Evolutionary conservation across 2,113 vertebrate species (phyloP).

Genomic region (Brienomyrus longianalis): DNA sequence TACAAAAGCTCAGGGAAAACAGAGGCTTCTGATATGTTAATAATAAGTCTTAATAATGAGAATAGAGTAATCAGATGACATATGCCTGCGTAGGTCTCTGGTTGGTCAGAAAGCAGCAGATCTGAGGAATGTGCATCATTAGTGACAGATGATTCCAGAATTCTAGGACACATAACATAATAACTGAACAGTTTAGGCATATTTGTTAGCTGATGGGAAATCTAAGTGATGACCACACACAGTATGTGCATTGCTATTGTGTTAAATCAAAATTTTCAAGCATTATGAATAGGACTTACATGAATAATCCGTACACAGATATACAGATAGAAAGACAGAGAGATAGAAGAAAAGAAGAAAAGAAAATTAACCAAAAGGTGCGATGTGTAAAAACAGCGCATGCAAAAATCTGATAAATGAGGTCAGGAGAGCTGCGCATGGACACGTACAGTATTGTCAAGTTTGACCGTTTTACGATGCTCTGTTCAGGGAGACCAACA

Average conservation of each 20-base stretch:
- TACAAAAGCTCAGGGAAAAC: neutral
- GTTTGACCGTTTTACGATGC: neutral
- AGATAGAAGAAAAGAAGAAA: neutral
- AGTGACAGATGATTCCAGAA: neutral
- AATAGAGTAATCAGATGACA: conserved; percentile 19
- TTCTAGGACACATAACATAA: neutral
- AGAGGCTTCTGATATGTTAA: neutral
- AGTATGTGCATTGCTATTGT: neutral
- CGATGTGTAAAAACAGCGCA: neutral
- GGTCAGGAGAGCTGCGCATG: neutral
- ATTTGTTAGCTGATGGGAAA: neutral
- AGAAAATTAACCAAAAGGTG: neutral
- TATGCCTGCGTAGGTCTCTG: neutral
- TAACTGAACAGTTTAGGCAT: neutral
- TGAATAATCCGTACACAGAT: neutral
- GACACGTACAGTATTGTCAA: neutral
- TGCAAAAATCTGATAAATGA: neutral
- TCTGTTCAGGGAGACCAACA: neutral
- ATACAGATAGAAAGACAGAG: neutral
- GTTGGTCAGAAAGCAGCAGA: neutral
- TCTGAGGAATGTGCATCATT: neutral
- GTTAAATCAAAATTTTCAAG: neutral
- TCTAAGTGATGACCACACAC: neutral
- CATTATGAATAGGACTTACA: neutral
- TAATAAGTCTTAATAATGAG: neutral